Conservation (phyloP, 2,113 vertebrate genomes). For the Hemibagrus wyckioides region DNA sequence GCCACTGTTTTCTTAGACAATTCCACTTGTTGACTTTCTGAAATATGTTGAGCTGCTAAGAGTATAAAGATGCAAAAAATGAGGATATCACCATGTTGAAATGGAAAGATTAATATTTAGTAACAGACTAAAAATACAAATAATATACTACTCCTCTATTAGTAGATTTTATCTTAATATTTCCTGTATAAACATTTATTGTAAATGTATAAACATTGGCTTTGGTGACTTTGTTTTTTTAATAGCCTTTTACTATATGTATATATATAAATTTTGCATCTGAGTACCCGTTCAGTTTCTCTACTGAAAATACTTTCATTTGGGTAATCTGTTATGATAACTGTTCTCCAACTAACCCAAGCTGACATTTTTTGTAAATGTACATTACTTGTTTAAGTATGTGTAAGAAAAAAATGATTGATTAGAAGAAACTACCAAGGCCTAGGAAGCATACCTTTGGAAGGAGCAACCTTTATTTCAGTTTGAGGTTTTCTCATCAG, state of each 20-base stretch:
- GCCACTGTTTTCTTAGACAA: background rate
- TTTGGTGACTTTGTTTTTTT: no score
- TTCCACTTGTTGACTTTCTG: conserved; percentile 44
- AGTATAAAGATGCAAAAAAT: conserved; percentile 49
- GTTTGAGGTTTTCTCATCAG: conserved; percentile 48
- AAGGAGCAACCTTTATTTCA: conserved; percentile 6
- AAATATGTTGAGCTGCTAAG: conserved; percentile 48
- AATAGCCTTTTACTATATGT: no score
- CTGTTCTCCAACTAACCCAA: background rate
- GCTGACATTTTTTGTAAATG: background rate
- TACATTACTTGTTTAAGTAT: background rate
- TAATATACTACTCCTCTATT: background rate
- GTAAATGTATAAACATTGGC: no score
- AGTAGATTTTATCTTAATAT: background rate
- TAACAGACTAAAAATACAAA: background rate
- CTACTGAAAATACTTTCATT: background rate
- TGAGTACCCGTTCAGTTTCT: background rate
- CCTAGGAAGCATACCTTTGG: conserved; percentile 51
- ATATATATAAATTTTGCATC: background rate
- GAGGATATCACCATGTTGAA: background rate
- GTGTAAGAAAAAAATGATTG: background rate
- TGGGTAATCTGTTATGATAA: background rate
- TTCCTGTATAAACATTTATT: no score
- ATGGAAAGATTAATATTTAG: background rate
- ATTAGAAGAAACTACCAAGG: no score